phyloP scores from a whole-genome alignment of 92 coral and sea anemone genomes.

The Scolanthus callimorphus region DNA sequence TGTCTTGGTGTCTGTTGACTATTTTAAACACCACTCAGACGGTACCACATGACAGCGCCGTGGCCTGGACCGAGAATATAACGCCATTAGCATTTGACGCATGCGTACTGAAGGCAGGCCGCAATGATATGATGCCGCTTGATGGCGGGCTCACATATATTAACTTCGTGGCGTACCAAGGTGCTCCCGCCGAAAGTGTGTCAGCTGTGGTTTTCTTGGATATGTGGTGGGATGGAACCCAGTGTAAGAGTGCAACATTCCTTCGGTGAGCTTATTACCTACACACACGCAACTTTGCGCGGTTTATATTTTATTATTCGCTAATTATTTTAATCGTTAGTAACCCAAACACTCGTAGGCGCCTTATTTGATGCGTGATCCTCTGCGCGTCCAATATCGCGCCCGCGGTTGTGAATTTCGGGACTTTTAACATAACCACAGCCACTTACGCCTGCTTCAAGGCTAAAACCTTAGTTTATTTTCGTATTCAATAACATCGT shows the following conservation, averaged over 20 bases:
- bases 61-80: constrained; percentile 64
- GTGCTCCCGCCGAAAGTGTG: constrained; percentile 49
- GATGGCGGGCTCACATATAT: constrained; percentile 73
- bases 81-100: constrained; percentile 33
- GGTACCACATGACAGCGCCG: constrained; percentile 59
- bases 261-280: constrained; percentile 53
- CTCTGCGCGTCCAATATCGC: no score
- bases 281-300: no score
- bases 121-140: constrained; percentile 61
- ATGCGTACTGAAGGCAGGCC: constrained; percentile 76
- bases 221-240: constrained; percentile 84
- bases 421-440: no score
- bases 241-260: constrained; percentile 30
- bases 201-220: constrained; percentile 32
- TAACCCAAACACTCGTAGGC: no score
- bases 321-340: no score
- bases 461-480: no score
- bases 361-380: no score
- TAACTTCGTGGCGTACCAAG: constrained; percentile 63
- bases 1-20: constrained; percentile 56
- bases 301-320: no score
- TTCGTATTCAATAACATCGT: no score
- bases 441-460: no score
- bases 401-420: no score
- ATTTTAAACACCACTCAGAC: constrained; percentile 46